These are phyloP conservation scores for Bubo bubo DNA, from an alignment of 2,113 vertebrate species.

Conservation along the genomic window DNA sequence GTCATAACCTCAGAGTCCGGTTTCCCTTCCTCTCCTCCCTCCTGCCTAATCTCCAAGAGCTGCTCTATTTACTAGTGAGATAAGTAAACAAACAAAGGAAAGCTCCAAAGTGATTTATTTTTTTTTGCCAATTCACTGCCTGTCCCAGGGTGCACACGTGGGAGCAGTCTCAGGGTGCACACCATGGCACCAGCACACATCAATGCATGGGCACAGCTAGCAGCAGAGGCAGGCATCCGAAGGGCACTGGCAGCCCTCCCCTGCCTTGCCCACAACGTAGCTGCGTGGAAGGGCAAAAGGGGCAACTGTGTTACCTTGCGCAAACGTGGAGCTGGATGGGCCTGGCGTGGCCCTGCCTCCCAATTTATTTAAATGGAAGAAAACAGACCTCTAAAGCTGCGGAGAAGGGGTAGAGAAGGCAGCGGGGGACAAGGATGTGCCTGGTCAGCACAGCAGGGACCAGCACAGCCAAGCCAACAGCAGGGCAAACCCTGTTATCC, in stretches of 20 bases:
- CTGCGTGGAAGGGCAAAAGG: not conserved
- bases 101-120: not conserved
- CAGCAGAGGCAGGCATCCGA: accelerated
- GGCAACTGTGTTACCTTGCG: accelerated
- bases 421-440: accelerated
- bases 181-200: not conserved
- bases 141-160: not conserved
- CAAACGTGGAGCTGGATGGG: accelerated
- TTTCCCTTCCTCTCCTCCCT: conserved; percentile 27
- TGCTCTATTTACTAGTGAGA: conserved; percentile 27
- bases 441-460: not conserved
- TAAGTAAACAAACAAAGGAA: conserved; percentile 55
- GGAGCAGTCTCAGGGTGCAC: not conserved
- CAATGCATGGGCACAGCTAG: not conserved
- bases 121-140: not conserved
- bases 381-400: not conserved
- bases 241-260: accelerated
- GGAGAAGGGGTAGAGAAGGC: not conserved
- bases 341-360: no score
- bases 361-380: accelerated
- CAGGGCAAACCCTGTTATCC: not conserved
- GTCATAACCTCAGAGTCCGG: conserved; percentile 24
- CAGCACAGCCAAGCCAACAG: not conserved
- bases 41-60: conserved; percentile 32
- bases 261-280: accelerated